These are phyloP conservation scores for Macrosoma leucophasiata DNA, from an alignment of 2,888 invertebrate species.

Conservation along the genomic window DNA sequence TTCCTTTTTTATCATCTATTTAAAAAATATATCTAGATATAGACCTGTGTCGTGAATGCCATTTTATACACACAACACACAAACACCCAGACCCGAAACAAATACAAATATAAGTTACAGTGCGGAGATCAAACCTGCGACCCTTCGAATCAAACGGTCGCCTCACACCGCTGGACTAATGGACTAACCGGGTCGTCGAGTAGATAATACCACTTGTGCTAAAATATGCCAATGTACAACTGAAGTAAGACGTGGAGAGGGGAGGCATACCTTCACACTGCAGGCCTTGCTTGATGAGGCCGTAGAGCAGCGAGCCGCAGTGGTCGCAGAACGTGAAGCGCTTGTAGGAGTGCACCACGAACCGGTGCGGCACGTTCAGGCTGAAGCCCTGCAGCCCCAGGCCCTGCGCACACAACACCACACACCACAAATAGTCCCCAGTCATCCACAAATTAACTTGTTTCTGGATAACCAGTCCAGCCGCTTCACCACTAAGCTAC, in stretches of 20 bases:
- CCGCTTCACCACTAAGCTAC: too few species aligned
- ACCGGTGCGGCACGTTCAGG: constrained; percentile 98
- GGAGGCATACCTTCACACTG: constrained; percentile 88
- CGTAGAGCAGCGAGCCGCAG: constrained; percentile 98
- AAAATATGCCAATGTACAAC: too few species aligned
- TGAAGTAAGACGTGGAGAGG: background rate
- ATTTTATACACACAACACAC: too few species aligned
- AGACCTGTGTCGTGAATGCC: too few species aligned
- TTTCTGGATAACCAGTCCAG: constrained; percentile 5
- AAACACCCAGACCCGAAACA: too few species aligned
- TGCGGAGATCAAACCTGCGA: too few species aligned
- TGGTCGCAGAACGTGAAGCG: constrained; percentile 99
- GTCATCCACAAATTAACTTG: background rate
- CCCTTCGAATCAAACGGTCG: too few species aligned
- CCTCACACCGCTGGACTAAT: too few species aligned
- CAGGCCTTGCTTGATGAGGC: constrained; percentile 95
- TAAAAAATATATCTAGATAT: too few species aligned
- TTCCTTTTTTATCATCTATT: background rate
- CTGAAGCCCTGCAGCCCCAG: constrained; percentile 89
- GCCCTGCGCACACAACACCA: constrained; percentile 38
- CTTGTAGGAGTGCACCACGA: constrained; percentile 97
- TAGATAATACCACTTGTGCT: too few species aligned
- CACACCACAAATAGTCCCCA: background rate
- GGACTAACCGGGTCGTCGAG: too few species aligned
- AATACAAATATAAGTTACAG: too few species aligned